Percentiles rank a stretch among this genome's conserved stretches.
Conservation (phyloP, 2,797 vertebrate species). For the Peromyscus attwateri region DNA sequence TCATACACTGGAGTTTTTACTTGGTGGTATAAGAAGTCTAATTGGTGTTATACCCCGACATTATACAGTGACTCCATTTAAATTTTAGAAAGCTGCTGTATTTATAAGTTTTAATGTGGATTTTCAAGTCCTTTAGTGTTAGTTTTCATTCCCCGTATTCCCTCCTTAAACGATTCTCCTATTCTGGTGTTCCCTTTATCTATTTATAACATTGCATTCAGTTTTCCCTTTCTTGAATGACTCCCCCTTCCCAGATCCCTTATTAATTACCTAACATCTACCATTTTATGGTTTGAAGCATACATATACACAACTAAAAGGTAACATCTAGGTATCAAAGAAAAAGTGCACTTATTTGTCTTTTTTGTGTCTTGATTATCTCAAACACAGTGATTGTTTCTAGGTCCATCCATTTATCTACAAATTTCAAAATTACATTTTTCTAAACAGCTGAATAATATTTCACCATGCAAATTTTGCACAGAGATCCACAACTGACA, state of each 20-base stretch:
- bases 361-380: background rate
- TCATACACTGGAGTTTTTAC: too few relatives aligned
- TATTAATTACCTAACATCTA: too few relatives aligned
- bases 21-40: too few relatives aligned
- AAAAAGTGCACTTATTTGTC: background rate
- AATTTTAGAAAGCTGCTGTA: too few relatives aligned
- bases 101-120: background rate
- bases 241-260: accelerated
- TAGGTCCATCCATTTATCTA: background rate
- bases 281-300: background rate
- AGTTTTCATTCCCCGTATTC: background rate
- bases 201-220: background rate
- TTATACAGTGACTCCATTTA: background rate
- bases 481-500: background rate
- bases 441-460: background rate
- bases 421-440: background rate
- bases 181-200: too few relatives aligned
- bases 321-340: background rate
- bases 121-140: background rate
- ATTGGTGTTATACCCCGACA: background rate
- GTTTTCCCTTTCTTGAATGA: background rate
- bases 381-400: background rate
- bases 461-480: background rate
- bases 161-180: too few relatives aligned
- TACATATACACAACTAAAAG: background rate